Evolutionary conservation across 1,140 invertebrate species (phyloP).

Genomic region (Marisa cornuarietis): DNA sequence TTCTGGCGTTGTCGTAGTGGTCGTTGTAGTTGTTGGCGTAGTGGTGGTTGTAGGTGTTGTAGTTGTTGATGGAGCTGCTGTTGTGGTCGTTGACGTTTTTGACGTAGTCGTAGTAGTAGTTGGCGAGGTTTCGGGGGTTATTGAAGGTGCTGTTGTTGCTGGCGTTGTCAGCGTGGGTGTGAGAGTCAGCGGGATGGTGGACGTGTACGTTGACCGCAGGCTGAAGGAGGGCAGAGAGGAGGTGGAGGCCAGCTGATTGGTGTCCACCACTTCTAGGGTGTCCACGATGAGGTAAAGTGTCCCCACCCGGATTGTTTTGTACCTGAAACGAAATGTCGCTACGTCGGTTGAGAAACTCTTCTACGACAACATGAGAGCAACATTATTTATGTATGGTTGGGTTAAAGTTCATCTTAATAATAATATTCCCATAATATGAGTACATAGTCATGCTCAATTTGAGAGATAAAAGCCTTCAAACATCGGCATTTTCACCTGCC

Average conservation of each 20-base stretch:
- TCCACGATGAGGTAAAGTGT: conserved; percentile 2
- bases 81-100: not conserved
- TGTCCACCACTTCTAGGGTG: not conserved
- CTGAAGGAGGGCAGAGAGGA: not conserved
- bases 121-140: not conserved
- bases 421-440: too few relatives aligned
- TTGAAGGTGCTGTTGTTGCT: not conserved
- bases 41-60: not conserved
- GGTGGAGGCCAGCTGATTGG: not conserved
- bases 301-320: conserved; percentile 12
- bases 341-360: too few relatives aligned
- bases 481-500: too few relatives aligned
- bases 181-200: conserved; percentile 14
- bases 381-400: not conserved
- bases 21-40: not conserved
- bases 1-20: not conserved
- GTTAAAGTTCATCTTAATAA: not conserved
- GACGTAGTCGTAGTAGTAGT: not conserved
- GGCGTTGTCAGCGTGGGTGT: not conserved
- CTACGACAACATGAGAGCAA: not conserved
- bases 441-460: too few relatives aligned
- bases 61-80: not conserved
- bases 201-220: conserved; percentile 10
- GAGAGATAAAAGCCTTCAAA: too few relatives aligned
- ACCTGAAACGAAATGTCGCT: not conserved